Conservation (phyloP, 2,888 invertebrate species). For the Smittia sp. region DNA sequence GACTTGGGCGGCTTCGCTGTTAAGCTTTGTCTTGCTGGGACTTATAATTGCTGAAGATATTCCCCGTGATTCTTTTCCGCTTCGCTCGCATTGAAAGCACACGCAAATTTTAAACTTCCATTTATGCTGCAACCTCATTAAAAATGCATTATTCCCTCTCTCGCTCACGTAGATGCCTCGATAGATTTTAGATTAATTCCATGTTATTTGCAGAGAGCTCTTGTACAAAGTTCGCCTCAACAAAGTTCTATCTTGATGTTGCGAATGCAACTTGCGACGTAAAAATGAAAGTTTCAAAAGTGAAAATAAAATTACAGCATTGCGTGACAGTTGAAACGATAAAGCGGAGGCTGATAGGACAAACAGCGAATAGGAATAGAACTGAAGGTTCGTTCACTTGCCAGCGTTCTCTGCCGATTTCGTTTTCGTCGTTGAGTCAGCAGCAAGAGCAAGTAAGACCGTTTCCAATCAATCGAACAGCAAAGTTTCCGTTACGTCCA, state of each 20-base stretch:
- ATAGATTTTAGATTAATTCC: slow-evolving; percentile 25
- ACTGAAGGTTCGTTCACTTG: not conserved
- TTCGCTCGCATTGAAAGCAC: slow-evolving; percentile 3
- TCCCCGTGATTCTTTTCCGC: too few species aligned
- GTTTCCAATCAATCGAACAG: not conserved
- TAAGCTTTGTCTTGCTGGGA: too few species aligned
- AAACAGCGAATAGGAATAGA: not conserved
- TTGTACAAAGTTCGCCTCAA: not conserved
- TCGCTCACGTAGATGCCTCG: not conserved
- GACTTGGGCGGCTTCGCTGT: too few species aligned
- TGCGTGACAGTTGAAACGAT: not conserved
- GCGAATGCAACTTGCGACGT: not conserved
- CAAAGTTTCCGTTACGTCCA: not conserved
- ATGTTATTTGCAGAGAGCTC: not conserved
- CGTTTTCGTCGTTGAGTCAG: too few species aligned
- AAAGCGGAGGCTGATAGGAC: not conserved
- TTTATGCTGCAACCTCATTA: slow-evolving; percentile 31
- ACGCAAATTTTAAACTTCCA: slow-evolving; percentile 36
- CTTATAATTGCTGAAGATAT: too few species aligned
- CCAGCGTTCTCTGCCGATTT: not conserved
- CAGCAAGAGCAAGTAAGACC: not conserved
- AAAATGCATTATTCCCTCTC: slow-evolving; percentile 29
- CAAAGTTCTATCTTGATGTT: slow-evolving; percentile 26
- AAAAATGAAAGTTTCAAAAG: slow-evolving; percentile 31
- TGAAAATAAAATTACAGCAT: slow-evolving; percentile 20